Conservation (phyloP, 2,797 vertebrate genomes). For the Pogonophryne albipinna region DNA sequence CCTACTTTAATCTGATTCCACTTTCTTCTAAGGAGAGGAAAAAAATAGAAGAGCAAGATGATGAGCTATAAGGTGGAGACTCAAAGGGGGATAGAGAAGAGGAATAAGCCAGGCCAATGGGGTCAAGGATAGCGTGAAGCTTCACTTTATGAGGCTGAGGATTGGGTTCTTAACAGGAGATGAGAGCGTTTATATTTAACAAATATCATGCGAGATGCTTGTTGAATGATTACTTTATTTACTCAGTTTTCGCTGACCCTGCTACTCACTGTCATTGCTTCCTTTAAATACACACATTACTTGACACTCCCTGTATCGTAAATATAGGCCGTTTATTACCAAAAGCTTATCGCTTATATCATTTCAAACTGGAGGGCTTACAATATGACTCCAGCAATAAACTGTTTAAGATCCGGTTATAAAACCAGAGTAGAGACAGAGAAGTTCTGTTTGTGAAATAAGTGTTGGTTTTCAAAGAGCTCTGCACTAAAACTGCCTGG, state of each 20-base stretch:
- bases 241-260: constrained; percentile 56
- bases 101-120: constrained; percentile 31
- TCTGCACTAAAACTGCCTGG: constrained; percentile 9
- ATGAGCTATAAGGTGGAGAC: constrained; percentile 31
- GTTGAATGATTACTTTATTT: constrained; percentile 58
- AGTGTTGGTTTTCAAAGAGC: constrained; percentile 22
- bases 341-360: constrained; percentile 56
- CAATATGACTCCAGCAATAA: constrained; percentile 16
- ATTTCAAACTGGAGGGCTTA: constrained; percentile 30
- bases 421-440: constrained; percentile 6
- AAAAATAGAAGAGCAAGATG: constrained; percentile 27
- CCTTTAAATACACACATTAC: constrained; percentile 67
- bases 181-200: constrained; percentile 68
- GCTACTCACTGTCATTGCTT: constrained; percentile 17
- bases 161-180: constrained; percentile 50
- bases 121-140: constrained; percentile 55
- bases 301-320: constrained; percentile 32
- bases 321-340: constrained; percentile 50
- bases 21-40: constrained; percentile 36
- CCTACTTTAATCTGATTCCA: constrained; percentile 68
- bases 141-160: constrained; percentile 45
- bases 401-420: constrained; percentile 21
- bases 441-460: constrained; percentile 15
- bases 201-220: constrained; percentile 66
- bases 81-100: constrained; percentile 35